These are phyloP conservation scores for Cheiracanthium punctorium DNA, from an alignment of 2,888 invertebrate species.

Conservation along the genomic window DNA sequence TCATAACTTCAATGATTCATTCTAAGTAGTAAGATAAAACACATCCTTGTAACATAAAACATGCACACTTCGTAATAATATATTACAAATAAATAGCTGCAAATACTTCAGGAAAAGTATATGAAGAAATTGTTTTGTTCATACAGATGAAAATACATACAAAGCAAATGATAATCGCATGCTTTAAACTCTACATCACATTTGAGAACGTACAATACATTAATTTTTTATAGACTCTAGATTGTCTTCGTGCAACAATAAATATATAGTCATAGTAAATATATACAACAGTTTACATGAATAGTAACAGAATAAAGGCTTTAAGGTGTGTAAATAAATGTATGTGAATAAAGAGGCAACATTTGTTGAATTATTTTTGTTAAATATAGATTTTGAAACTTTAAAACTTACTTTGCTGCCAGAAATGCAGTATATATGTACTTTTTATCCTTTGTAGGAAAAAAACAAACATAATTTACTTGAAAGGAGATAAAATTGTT, in stretches of 20 bases:
- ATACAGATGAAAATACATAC: neutral
- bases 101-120: neutral
- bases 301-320: constrained; percentile 11
- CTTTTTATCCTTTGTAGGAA: no score
- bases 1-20: neutral
- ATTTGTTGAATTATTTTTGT: no score
- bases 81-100: neutral
- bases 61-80: neutral
- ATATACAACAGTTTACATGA: constrained; percentile 6
- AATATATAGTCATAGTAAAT: constrained; percentile 3
- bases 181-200: constrained; percentile 15
- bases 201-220: constrained; percentile 14
- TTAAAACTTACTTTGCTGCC: no score
- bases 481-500: no score
- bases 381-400: no score
- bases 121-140: neutral
- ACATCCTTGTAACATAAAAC: neutral
- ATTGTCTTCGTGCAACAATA: constrained; percentile 67
- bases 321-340: neutral
- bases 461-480: no score
- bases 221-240: constrained; percentile 52
- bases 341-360: no score
- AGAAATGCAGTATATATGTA: no score
- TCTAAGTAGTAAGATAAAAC: neutral
- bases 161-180: constrained; percentile 12